Conservation (phyloP, 2,113 vertebrate genomes). For the Diphyllodes magnificus region DNA sequence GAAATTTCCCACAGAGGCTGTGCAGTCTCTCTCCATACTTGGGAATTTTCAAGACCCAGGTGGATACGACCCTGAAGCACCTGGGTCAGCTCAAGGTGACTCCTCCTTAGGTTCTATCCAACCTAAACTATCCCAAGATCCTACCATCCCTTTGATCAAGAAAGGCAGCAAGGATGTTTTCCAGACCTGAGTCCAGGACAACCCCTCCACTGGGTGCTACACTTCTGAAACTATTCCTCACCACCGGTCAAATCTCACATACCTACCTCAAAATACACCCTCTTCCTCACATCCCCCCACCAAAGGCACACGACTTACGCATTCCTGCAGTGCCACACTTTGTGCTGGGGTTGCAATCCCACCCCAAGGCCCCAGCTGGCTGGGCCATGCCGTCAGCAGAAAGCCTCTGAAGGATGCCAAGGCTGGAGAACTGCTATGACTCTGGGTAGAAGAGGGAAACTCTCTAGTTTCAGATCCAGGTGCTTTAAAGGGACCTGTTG, state of each 20-base stretch:
- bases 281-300: background rate
- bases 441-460: background rate
- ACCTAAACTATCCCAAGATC: background rate
- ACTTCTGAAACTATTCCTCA: background rate
- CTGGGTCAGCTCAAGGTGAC: background rate
- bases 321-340: rapidly evolving
- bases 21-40: background rate
- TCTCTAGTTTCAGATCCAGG: background rate
- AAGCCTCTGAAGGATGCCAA: background rate
- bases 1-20: background rate
- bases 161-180: background rate
- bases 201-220: background rate
- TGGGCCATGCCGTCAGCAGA: background rate
- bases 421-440: background rate
- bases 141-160: background rate
- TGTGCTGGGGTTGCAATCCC: rapidly evolving
- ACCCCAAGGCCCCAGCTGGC: rapidly evolving
- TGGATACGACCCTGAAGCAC: background rate
- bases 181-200: background rate
- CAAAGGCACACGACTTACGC: rapidly evolving
- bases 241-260: background rate
- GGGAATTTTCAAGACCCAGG: background rate
- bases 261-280: background rate
- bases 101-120: background rate
- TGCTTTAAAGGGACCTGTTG: background rate